Conservation (phyloP, 1,140 invertebrate species). For the Uloborus diversus region DNA sequence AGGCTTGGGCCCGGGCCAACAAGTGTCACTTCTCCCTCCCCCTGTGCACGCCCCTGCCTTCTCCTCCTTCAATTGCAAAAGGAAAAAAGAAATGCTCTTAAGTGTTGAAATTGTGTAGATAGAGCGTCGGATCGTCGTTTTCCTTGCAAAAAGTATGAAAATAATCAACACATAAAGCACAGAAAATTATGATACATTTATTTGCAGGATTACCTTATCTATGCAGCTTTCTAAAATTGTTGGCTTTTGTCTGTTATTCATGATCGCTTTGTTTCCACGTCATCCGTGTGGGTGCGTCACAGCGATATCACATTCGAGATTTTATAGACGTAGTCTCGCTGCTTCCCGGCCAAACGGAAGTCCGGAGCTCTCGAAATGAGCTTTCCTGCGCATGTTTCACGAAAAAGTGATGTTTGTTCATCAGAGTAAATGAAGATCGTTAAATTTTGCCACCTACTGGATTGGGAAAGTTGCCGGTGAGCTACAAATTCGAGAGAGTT, state of each 20-base stretch:
- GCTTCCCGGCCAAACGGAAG: conserved; percentile 40
- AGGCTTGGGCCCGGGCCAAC: no score
- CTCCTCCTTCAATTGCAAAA: no score
- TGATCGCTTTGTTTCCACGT: not conserved
- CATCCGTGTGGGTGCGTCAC: not conserved
- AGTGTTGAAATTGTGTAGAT: no score
- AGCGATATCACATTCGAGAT: not conserved
- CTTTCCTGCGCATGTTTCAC: not conserved
- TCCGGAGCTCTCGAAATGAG: conserved; percentile 26
- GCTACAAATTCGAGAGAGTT: no score
- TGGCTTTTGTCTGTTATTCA: not conserved
- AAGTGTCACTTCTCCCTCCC: no score
- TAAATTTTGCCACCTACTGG: not conserved
- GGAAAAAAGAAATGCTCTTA: no score
- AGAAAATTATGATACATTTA: not conserved
- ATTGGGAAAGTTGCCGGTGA: not conserved
- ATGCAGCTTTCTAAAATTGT: not conserved
- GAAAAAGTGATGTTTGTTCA: not conserved
- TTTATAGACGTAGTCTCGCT: not conserved
- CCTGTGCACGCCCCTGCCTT: no score
- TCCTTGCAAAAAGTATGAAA: not conserved
- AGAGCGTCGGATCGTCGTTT: no score
- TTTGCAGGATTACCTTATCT: not conserved
- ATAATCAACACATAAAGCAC: not conserved
- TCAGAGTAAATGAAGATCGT: no score